These are phyloP conservation scores for Lasioglossum vierecki DNA, from an alignment of 2,888 invertebrate genomes.

Conservation along the genomic window DNA sequence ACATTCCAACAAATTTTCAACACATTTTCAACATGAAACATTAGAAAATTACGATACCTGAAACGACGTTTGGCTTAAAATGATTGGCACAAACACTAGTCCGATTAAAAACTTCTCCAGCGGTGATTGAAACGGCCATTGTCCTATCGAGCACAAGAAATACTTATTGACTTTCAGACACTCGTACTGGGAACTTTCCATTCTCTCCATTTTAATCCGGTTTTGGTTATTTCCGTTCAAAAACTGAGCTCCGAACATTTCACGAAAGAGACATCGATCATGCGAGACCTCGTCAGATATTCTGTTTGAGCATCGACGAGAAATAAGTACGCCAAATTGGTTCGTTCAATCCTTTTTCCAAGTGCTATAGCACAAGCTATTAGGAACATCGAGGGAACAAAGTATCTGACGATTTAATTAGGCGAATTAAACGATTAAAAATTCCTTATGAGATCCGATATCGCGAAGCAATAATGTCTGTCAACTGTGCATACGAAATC, in stretches of 20 bases:
- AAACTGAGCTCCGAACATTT: neutral
- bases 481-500: conserved; percentile 20
- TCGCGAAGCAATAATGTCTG: neutral
- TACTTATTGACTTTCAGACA: conserved; percentile 55
- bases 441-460: neutral
- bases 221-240: neutral
- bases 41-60: conserved; percentile 60
- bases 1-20: too few species aligned
- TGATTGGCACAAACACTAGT: conserved; percentile 57
- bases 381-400: neutral
- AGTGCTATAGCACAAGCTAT: neutral
- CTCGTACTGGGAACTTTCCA: conserved; percentile 54
- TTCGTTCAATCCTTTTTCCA: neutral
- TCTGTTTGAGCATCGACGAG: conserved; percentile 25
- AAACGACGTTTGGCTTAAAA: conserved; percentile 61
- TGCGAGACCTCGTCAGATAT: conserved; percentile 16
- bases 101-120: conserved; percentile 58
- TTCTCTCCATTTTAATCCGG: conserved; percentile 3
- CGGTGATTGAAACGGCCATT: conserved; percentile 72
- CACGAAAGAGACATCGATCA: neutral
- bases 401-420: neutral
- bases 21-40: neutral
- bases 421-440: neutral
- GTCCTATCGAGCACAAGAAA: conserved; percentile 61
- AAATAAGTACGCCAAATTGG: conserved; percentile 9